phyloP scores from a whole-genome alignment of 92 coral and sea anemone genomes.

The Nematostella vectensis region DNA sequence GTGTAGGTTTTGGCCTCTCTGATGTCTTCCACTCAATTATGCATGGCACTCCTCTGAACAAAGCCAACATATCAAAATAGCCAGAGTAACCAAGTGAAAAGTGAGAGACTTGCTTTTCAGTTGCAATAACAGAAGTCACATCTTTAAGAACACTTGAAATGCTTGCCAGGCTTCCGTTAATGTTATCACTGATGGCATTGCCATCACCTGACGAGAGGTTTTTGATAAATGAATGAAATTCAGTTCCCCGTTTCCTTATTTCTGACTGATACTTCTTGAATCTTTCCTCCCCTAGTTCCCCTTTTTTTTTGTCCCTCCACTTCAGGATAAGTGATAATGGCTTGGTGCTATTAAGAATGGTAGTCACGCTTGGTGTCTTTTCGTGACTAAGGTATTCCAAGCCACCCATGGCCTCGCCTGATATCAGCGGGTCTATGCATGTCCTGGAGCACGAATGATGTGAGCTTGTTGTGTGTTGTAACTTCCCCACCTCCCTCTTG shows the following conservation, averaged over 20 bases:
- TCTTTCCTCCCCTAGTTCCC: conserved; percentile 65
- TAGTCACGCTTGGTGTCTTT: conserved; percentile 60
- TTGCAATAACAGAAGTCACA: conserved; percentile 51
- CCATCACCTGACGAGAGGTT: conserved; percentile 35
- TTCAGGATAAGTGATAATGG: conserved; percentile 44
- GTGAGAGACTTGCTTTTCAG: conserved; percentile 66
- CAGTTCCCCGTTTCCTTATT: conserved; percentile 45
- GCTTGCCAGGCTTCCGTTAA: conserved; percentile 16
- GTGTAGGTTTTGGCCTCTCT: conserved; percentile 39
- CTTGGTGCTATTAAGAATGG: conserved; percentile 50
- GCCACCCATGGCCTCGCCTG: conserved; percentile 2
- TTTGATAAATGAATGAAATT: conserved; percentile 69
- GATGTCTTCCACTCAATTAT: conserved; percentile 98
- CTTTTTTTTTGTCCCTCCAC: conserved; percentile 85
- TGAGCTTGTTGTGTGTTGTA: conserved; percentile 36
- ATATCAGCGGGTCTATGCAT: conserved; percentile 10
- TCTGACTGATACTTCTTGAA: conserved; percentile 51
- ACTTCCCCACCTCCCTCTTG: conserved; percentile 37
- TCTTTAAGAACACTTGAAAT: conserved; percentile 41
- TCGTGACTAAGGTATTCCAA: conserved; percentile 13
- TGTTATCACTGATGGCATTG: conserved; percentile 3
- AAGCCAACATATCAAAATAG: conserved; percentile 65
- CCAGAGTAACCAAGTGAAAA: conserved; percentile 73
- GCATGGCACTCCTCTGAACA: conserved; percentile 74
- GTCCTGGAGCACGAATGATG: conserved; percentile 41